Conservation (phyloP, 2,888 invertebrate species). For the Gasteruption jaculator region DNA sequence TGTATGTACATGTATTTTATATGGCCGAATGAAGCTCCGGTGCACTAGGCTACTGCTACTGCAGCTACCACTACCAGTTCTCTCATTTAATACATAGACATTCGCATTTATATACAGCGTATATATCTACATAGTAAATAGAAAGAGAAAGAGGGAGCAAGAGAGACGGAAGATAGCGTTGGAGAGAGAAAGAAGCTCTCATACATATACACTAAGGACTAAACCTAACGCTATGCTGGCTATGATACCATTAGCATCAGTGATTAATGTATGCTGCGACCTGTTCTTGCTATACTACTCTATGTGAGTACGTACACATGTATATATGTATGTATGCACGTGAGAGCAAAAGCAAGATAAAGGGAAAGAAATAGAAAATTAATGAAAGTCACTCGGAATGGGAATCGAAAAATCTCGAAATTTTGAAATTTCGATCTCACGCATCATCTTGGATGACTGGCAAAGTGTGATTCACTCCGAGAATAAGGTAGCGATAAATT, state of each 20-base stretch:
- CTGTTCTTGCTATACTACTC: constrained; percentile 36
- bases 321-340: constrained; percentile 23
- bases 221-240: constrained; percentile 41
- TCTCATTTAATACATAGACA: too few relatives aligned
- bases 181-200: too few relatives aligned
- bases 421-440: too few relatives aligned
- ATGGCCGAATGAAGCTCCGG: constrained; percentile 15
- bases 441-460: too few relatives aligned
- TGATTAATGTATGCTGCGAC: constrained; percentile 49
- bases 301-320: constrained; percentile 35
- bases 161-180: constrained; percentile 21
- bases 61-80: background rate
- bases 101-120: too few relatives aligned
- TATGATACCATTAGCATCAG: constrained; percentile 50
- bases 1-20: constrained; percentile 11
- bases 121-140: too few relatives aligned
- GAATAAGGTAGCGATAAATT: too few relatives aligned
- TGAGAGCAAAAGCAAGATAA: constrained; percentile 18
- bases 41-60: background rate
- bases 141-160: too few relatives aligned
- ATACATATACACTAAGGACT: too few relatives aligned
- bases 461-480: too few relatives aligned
- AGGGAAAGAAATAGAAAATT: constrained; percentile 11
- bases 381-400: too few relatives aligned
- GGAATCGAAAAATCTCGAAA: too few relatives aligned